Evolutionary conservation across 2,113 vertebrate genomes (phyloP).

Genomic region (Epinephelus moara): DNA sequence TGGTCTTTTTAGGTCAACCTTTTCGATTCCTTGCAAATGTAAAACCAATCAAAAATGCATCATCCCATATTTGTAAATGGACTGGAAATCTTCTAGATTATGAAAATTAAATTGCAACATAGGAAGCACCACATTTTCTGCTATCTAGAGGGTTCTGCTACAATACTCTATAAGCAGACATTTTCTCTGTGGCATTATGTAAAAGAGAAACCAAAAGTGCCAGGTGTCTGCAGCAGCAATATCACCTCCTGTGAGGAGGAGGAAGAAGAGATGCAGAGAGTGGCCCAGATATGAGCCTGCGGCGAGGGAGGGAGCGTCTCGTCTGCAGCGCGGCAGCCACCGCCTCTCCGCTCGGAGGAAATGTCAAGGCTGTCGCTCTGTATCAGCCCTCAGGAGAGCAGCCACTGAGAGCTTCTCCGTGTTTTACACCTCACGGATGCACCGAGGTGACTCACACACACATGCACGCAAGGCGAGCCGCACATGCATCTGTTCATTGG

Average conservation of each 20-base stretch:
- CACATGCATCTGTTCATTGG: background rate
- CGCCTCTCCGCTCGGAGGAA: constrained; percentile 35
- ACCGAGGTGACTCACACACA: constrained; percentile 36
- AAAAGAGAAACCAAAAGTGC: constrained; percentile 42
- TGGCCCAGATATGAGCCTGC: background rate
- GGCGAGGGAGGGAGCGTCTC: constrained; percentile 9
- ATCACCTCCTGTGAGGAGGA: background rate
- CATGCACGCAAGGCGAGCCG: no score
- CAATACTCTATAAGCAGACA: background rate
- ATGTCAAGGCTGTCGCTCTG: constrained; percentile 62
- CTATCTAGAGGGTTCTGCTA: background rate
- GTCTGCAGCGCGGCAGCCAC: constrained; percentile 18
- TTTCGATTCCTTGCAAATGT: background rate
- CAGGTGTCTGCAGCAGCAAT: constrained; percentile 15
- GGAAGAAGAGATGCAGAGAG: constrained; percentile 16
- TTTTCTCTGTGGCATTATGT: background rate
- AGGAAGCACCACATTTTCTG: background rate
- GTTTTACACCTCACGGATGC: constrained; percentile 38
- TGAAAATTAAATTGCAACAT: background rate
- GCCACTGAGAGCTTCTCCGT: constrained; percentile 36
- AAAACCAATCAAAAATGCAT: background rate
- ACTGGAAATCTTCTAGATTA: background rate
- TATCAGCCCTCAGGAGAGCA: constrained; percentile 54
- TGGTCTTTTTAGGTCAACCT: no score
- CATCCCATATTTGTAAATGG: background rate